Evolutionary conservation across 2,113 vertebrate species (phyloP).

Genomic region (Perca schrenkii): DNA sequence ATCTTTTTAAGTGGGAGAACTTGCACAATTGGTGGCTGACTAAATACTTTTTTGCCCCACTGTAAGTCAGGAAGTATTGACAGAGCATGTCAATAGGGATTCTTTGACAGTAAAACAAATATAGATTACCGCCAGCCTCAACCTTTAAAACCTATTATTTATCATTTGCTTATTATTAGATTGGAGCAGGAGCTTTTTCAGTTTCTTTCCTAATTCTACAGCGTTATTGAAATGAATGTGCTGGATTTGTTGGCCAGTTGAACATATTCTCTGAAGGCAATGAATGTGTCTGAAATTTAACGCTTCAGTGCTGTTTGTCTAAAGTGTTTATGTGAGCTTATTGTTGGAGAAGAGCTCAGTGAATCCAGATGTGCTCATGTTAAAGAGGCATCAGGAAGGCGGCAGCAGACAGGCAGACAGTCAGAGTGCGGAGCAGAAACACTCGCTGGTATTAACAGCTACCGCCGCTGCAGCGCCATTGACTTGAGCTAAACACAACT

Average conservation of each 20-base stretch:
- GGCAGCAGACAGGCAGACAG: constrained; percentile 4
- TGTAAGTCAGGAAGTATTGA: neutral
- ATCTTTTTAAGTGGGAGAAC: no score
- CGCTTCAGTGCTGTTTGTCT: constrained; percentile 20
- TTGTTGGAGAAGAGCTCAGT: neutral
- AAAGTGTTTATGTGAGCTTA: constrained; percentile 7
- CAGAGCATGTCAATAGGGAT: no score
- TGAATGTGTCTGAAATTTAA: constrained; percentile 26
- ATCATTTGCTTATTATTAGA: neutral
- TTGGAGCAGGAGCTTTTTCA: neutral
- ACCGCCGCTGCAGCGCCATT: constrained; percentile 15
- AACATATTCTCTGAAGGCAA: constrained; percentile 26
- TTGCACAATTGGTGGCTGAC: no score
- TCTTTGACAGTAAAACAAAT: neutral
- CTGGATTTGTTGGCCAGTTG: constrained; percentile 1
- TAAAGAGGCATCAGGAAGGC: constrained; percentile 1
- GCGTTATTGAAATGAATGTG: neutral
- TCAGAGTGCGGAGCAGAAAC: constrained; percentile 8
- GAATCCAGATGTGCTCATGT: constrained; percentile 20
- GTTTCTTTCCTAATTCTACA: neutral
- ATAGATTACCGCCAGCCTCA: neutral
- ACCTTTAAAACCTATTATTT: neutral
- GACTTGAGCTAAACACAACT: constrained; percentile 25
- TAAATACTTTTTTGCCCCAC: no score
- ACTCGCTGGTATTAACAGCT: constrained; percentile 34